Conservation (phyloP, 2,888 invertebrate genomes). For the Camptogramma bilineatum region DNA sequence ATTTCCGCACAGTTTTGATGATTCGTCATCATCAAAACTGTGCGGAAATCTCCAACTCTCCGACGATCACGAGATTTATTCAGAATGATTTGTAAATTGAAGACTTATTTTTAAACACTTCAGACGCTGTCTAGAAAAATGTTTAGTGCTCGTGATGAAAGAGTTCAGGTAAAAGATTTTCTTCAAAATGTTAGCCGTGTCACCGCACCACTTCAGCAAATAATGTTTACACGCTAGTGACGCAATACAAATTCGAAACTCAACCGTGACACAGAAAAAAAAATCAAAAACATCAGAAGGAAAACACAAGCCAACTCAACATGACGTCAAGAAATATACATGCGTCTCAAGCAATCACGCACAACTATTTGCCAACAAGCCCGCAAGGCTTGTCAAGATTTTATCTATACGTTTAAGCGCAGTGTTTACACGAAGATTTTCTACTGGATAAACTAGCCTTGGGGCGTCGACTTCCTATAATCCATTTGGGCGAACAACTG, state of each 20-base stretch:
- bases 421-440: slow-evolving; percentile 37
- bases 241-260: slow-evolving; percentile 75
- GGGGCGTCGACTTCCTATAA: slow-evolving; percentile 78
- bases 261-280: slow-evolving; percentile 56
- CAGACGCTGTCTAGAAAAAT: neutral
- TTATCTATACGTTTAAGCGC: slow-evolving; percentile 31
- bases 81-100: neutral
- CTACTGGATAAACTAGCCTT: slow-evolving; percentile 41
- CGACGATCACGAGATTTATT: neutral
- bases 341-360: slow-evolving; percentile 24
- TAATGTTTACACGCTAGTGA: slow-evolving; percentile 77
- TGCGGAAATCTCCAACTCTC: neutral
- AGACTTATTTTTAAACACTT: neutral
- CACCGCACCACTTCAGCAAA: slow-evolving; percentile 76
- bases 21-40: neutral
- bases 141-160: slow-evolving; percentile 7
- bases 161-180: slow-evolving; percentile 61
- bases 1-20: no score
- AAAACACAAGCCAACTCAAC: slow-evolving; percentile 23
- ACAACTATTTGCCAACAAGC: slow-evolving; percentile 35
- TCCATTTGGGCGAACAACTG: slow-evolving; percentile 83
- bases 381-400: slow-evolving; percentile 36
- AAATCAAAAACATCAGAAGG: slow-evolving; percentile 35
- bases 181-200: slow-evolving; percentile 67
- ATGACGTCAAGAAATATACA: slow-evolving; percentile 18